Base-by-base conservation (phyloP, 2,113 vertebrate genomes). In the Coptodon bakossiorum region DNA sequence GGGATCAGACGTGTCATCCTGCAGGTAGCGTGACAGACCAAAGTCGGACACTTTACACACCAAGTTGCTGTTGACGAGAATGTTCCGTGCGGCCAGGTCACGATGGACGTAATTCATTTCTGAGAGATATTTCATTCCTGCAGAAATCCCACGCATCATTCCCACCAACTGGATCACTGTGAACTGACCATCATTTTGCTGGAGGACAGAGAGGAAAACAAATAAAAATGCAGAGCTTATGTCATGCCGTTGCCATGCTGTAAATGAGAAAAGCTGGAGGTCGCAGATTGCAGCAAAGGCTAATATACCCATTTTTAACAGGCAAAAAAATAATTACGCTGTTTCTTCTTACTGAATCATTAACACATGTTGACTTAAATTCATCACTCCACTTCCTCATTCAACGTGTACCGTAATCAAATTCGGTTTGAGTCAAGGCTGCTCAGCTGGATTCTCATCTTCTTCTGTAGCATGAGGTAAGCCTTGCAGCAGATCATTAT, bases 111-210 rank as follows among this genome's bases (percentile, higher is more conserved):
- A 99, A 84, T 99, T 99, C 98, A 99, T 99, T 93, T 99, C 98
- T 0, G 98, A 97, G 34, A 99, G 97, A 93, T 99, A 99, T 94
- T 99, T 99, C 98, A 99, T 99, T 24, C 98, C 98, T 0, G 98
- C 98, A 0, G 98, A 97, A 4, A 99, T 99, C 27, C 99, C 99
- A 48, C 99, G 95, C 93, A 99, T 97, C 99, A 99, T 99, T 11
- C 99, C 99, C 93, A 99, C 98, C 93, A 99, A 93, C 96, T 99
- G 99, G 96, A 99, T 99, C 78, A 99, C 98, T 0, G 98, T 99
- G 95, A 99, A 99, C 96, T 99, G 99, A 19, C 98, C 99, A 0
- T 99, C 99, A 0, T 99, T 99, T 98, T 99, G 98, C 99, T 99
- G 93, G 87, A 84, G 83, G 76, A 85, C 38, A 88, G n/a, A 63